These are phyloP conservation scores for Xiphorhynchus erythropygius DNA, from an alignment of 2,797 vertebrate species.

Conservation along the genomic window DNA sequence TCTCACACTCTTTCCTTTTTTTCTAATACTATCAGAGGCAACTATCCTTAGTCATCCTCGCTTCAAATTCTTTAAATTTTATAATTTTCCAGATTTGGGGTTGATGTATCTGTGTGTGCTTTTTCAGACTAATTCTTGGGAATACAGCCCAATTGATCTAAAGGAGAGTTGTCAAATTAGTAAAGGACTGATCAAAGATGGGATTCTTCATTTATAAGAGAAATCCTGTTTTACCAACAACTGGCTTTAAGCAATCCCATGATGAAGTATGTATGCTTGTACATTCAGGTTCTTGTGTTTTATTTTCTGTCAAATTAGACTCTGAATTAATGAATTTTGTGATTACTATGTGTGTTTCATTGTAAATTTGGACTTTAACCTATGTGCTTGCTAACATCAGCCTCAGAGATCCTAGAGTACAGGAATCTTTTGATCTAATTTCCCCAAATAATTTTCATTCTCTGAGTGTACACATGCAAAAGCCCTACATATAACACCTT, in stretches of 20 bases:
- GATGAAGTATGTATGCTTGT: neutral
- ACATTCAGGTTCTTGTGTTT: neutral
- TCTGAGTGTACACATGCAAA: neutral
- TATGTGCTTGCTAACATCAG: neutral
- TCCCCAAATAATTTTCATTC: neutral
- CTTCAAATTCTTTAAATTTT: neutral
- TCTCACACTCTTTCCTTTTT: neutral
- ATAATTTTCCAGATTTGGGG: neutral
- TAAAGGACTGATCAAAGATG: neutral
- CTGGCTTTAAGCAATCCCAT: neutral
- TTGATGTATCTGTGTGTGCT: neutral
- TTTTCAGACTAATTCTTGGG: neutral
- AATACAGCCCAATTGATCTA: neutral
- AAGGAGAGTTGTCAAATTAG: neutral
- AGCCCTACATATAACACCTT: fast-evolving
- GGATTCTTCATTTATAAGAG: fast-evolving
- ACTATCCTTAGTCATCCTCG: neutral
- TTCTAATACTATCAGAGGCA: neutral
- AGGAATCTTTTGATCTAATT: neutral
- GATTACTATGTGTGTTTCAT: neutral
- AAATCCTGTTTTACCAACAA: neutral
- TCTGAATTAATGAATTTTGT: neutral
- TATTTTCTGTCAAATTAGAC: neutral
- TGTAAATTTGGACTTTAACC: neutral
- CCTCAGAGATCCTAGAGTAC: neutral